These are phyloP conservation scores for Scaptomyza hsui DNA, from an alignment of 1,140 invertebrate genomes.

Conservation along the genomic window DNA sequence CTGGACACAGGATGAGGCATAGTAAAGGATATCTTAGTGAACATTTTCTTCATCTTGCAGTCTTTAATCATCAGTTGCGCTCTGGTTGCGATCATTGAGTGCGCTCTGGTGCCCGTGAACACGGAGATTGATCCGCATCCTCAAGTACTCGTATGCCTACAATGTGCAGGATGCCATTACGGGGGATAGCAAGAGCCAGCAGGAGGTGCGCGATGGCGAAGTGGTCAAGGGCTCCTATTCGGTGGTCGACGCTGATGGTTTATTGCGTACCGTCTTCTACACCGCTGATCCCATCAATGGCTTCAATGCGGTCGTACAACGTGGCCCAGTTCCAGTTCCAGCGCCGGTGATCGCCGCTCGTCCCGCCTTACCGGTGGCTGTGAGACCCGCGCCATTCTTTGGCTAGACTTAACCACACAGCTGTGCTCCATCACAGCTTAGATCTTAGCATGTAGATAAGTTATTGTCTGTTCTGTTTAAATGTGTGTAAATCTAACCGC, in stretches of 20 bases:
- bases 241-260: conserved; percentile 86
- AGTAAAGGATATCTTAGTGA: not conserved
- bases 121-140: conserved; percentile 86
- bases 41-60: not conserved
- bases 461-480: conserved; percentile 58
- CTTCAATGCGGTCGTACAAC: conserved; percentile 86
- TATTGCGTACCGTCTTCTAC: conserved; percentile 85
- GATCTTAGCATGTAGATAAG: conserved; percentile 65
- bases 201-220: conserved; percentile 87
- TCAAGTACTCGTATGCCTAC: conserved; percentile 87
- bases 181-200: conserved; percentile 87
- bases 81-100: conserved; percentile 60
- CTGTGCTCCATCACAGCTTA: conserved; percentile 1
- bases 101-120: conserved; percentile 69
- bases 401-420: conserved; percentile 33
- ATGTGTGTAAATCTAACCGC: conserved; percentile 14
- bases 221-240: conserved; percentile 86
- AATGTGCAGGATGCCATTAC: conserved; percentile 86
- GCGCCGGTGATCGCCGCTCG: conserved; percentile 42
- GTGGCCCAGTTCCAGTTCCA: conserved; percentile 68
- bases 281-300: conserved; percentile 86
- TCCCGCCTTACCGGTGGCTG: conserved; percentile 37
- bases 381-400: conserved; percentile 52
- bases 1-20: not conserved
- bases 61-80: conserved; percentile 64